These are phyloP conservation scores for Falco concolor DNA, from an alignment of 2,797 vertebrate species.

Conservation along the genomic window DNA sequence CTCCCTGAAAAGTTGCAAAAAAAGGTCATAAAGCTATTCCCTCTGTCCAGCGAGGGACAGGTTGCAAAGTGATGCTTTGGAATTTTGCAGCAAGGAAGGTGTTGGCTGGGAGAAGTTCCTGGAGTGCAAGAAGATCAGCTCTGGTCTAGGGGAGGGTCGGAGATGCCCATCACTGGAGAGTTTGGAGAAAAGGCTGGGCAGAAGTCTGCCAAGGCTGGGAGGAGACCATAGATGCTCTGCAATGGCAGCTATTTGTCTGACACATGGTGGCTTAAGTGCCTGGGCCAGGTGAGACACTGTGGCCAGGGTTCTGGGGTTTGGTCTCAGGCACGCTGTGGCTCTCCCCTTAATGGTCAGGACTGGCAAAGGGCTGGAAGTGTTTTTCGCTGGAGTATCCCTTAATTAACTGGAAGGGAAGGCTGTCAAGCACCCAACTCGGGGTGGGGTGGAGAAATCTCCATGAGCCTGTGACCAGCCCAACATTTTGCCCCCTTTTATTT, in stretches of 20 bases:
- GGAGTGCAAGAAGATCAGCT: not conserved
- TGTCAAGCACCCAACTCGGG: not conserved
- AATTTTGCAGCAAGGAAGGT: not conserved
- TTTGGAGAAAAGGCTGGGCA: not conserved
- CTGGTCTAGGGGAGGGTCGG: not conserved
- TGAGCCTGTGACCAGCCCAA: not conserved
- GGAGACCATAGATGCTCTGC: not conserved
- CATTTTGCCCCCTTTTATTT: not conserved
- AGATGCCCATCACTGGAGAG: not conserved
- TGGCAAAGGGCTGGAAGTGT: conserved; percentile 8
- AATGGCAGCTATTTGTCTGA: not conserved
- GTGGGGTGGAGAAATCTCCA: not conserved
- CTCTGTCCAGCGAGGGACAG: not conserved
- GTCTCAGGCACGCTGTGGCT: not conserved
- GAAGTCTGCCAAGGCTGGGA: not conserved
- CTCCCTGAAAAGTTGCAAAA: not conserved
- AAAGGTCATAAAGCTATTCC: not conserved
- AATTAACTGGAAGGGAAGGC: conserved; percentile 33
- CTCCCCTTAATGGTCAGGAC: not conserved
- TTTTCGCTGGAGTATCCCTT: conserved; percentile 34
- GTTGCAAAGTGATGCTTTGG: not conserved
- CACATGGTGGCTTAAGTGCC: not conserved
- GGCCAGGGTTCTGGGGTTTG: not conserved
- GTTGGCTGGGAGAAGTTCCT: not conserved
- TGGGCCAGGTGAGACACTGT: not conserved